Conservation (phyloP, 2,113 vertebrate species). For the Zootoca vivipara region DNA sequence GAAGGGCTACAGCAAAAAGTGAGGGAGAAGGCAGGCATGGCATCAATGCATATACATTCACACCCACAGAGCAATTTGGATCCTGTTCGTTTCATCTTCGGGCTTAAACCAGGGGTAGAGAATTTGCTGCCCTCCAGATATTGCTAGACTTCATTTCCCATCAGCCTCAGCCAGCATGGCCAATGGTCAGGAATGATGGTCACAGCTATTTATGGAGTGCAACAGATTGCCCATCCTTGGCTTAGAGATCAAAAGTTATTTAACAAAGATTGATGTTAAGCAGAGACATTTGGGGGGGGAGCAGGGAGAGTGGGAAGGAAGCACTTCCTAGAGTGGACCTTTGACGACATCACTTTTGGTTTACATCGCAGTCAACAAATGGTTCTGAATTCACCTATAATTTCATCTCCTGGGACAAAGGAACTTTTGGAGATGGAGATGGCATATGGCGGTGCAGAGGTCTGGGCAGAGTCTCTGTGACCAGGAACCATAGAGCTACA, state of each 20-base stretch:
- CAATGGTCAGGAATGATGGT: too few species aligned
- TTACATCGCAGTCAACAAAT: neutral
- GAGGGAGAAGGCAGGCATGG: neutral
- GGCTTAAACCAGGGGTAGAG: neutral
- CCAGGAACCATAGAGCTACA: conserved; percentile 36
- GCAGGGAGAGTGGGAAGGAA: neutral
- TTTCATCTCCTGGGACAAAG: conserved; percentile 44
- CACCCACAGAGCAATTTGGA: neutral
- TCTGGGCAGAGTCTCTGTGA: neutral
- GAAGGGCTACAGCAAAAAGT: neutral
- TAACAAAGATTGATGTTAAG: neutral
- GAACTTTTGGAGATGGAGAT: conserved; percentile 33
- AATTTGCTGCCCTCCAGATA: too few species aligned
- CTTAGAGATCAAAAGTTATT: neutral
- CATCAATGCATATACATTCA: too few species aligned
- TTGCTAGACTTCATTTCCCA: too few species aligned
- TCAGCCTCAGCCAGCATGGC: too few species aligned
- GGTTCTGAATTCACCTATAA: conserved; percentile 29
- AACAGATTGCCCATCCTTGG: neutral
- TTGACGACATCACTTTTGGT: neutral
- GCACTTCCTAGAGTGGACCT: neutral
- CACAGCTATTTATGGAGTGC: too few species aligned
- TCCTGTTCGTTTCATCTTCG: neutral
- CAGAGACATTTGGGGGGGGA: neutral
- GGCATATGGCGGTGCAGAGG: conserved; percentile 17